Conservation (phyloP, 2,797 vertebrate species). For the Pipistrellus nathusii region DNA sequence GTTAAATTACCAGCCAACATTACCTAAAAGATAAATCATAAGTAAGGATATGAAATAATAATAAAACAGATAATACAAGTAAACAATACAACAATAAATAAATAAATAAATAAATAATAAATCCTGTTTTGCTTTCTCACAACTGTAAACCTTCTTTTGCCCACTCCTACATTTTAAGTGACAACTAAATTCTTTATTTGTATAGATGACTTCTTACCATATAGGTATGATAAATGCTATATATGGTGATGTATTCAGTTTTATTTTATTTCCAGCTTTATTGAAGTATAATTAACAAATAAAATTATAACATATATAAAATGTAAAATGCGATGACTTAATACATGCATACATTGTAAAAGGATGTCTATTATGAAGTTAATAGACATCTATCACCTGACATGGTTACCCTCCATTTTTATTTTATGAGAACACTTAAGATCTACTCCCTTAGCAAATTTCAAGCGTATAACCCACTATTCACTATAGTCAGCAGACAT, state of each 20-base stretch:
- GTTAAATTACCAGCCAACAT: background rate
- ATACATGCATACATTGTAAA: background rate
- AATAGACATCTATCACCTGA: background rate
- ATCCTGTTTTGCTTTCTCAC: background rate
- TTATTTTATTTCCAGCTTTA: conserved; percentile 29
- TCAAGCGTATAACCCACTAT: background rate
- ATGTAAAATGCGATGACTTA: background rate
- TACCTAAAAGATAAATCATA: background rate
- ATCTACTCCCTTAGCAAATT: background rate
- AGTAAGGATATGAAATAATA: background rate
- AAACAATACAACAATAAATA: background rate
- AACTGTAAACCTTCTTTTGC: background rate
- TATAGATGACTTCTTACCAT: background rate
- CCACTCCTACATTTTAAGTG: background rate
- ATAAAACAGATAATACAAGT: background rate
- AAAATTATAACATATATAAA: background rate
- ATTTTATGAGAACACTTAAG: background rate
- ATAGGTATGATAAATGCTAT: background rate
- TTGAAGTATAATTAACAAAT: background rate
- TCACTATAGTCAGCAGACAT: background rate
- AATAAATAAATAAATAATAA: background rate
- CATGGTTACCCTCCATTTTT: background rate
- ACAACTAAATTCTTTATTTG: background rate
- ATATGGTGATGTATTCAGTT: background rate
- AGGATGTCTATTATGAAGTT: background rate